Evolutionary conservation across 2,888 invertebrate genomes (phyloP), one percentile per base, ranked within the genome.

Genomic region (Tolmerus cingulatus): DNA sequence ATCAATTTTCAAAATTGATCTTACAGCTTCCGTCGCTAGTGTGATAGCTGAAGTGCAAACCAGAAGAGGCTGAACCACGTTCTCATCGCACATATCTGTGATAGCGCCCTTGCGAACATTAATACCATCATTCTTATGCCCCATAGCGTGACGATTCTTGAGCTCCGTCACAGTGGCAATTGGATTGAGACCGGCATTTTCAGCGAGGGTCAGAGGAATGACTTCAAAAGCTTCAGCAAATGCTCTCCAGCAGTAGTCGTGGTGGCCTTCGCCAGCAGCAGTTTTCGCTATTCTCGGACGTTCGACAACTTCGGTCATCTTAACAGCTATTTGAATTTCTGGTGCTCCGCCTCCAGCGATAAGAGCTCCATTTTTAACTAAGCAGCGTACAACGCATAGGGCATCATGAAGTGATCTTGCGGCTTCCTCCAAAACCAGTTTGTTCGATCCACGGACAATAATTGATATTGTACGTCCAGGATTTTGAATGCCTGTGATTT

Each of bases 1-100:
- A 93, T 99, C 99, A 91, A 99, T 99, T 94, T 99, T 99, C 91
- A 99, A 95, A 93, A 99, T 99, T 90, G 98, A 97, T 90, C 99
- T 95, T 89, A 99, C 97, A 84, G 99, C 99, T 94, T 99, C 99
- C 0, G 99, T 96, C 89, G 99, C 97, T 90, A 99, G 95, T 87
- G 96, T 97, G 90, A 99, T 95, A 81, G 98, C 98, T 90, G 98
- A 98, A 84, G 96, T 96, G 87, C 98, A 97, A 86, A 99, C 99
- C 91, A 99, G 95, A 90, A 99, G 94, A 77, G 99, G 99, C 93
- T 99, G 99, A 88, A 99, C 96, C 87, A 99, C 99, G 93, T 98
- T 97, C 93, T 99, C 99, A 89, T 98, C 97, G 88, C 98, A 94
- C 93, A 99, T 99, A 93, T 99, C 98, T 1, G 99, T 98, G 90